These are phyloP conservation scores for Eristalis tenax DNA, from an alignment of 2,888 invertebrate species.

Conservation along the genomic window DNA sequence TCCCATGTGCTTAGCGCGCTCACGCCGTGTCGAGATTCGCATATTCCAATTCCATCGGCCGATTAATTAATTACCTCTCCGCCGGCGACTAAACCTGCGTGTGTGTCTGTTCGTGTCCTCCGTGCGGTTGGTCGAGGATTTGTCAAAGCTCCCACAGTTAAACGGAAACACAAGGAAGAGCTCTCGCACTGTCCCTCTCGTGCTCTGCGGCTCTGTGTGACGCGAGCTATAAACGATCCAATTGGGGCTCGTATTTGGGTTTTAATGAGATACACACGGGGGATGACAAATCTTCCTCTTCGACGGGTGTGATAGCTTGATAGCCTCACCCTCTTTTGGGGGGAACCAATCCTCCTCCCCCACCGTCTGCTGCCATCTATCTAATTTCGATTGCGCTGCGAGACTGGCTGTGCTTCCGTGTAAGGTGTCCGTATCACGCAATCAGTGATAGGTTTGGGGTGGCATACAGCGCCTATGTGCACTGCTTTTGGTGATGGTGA, in stretches of 20 bases:
- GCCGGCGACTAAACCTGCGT: slow-evolving; percentile 38
- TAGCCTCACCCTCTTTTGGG: neutral
- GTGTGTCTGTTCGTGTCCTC: slow-evolving; percentile 16
- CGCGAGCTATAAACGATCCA: slow-evolving; percentile 54
- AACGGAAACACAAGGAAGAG: slow-evolving; percentile 32
- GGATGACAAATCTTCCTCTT: slow-evolving; percentile 67
- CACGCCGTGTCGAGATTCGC: neutral
- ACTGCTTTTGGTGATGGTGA: neutral
- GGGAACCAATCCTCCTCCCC: neutral
- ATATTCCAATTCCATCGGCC: slow-evolving; percentile 42
- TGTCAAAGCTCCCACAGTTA: slow-evolving; percentile 63
- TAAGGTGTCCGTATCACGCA: slow-evolving; percentile 69
- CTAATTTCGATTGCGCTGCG: slow-evolving; percentile 8
- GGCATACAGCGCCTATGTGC: slow-evolving; percentile 38
- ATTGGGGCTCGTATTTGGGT: slow-evolving; percentile 62
- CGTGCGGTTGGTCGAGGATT: slow-evolving; percentile 45
- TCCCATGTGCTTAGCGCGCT: slow-evolving; percentile 16
- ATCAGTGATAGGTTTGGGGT: slow-evolving; percentile 41
- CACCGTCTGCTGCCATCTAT: neutral
- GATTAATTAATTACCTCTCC: slow-evolving; percentile 65
- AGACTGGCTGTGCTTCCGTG: slow-evolving; percentile 44
- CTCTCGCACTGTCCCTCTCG: neutral
- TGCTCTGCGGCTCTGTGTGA: neutral
- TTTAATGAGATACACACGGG: slow-evolving; percentile 65
- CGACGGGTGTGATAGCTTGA: slow-evolving; percentile 36